Percentiles rank a stretch among this genome's conserved stretches.
These are phyloP conservation scores for Parus major DNA, from an alignment of 2,113 vertebrate species.

Conservation along the genomic window DNA sequence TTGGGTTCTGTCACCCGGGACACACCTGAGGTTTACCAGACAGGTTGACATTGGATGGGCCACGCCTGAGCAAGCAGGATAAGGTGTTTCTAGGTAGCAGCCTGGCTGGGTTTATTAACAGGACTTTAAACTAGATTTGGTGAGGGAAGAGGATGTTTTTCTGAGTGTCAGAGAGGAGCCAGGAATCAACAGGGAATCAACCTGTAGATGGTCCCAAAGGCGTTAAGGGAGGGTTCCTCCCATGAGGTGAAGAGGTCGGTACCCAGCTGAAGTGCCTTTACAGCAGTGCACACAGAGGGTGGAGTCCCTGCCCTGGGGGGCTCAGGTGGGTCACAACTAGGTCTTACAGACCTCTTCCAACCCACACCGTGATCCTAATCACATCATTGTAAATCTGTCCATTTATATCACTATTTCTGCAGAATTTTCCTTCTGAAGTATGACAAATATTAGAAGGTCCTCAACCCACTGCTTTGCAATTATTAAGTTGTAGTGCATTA, in stretches of 20 bases:
- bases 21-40: rapidly evolving
- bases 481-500: neutral
- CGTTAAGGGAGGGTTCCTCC: neutral
- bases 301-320: too few relatives aligned
- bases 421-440: neutral
- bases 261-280: too few relatives aligned
- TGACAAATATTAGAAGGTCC: neutral
- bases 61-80: rapidly evolving
- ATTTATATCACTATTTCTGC: neutral
- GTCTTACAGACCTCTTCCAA: neutral
- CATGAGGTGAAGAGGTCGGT: rapidly evolving
- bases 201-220: neutral
- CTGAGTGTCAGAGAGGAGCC: neutral
- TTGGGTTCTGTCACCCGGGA: neutral
- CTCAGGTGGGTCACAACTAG: rapidly evolving
- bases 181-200: neutral
- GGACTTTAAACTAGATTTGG: neutral
- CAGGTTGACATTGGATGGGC: rapidly evolving
- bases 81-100: rapidly evolving
- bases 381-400: neutral
- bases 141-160: neutral
- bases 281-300: neutral
- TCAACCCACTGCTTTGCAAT: neutral
- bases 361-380: neutral
- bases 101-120: neutral